phyloP scores from a whole-genome alignment of 2,113 vertebrate genomes.

The Ceratotherium simum region DNA sequence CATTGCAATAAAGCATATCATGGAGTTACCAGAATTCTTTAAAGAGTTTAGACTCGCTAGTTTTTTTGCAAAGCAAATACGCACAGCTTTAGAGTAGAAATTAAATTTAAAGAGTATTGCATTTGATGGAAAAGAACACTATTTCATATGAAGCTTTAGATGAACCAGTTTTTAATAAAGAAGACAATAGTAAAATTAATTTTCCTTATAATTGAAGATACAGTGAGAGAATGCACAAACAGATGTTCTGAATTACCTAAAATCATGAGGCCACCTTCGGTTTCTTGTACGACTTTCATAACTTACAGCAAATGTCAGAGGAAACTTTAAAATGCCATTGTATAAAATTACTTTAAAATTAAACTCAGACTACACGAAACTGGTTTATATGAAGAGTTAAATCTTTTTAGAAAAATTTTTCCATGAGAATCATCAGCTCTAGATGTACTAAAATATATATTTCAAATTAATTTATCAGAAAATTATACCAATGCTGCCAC shows the following conservation, averaged over 20 bases:
- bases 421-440: neutral
- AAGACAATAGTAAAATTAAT: neutral
- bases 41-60: neutral
- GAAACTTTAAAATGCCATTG: neutral
- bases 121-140: neutral
- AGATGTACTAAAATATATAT: neutral
- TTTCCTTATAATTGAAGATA: neutral
- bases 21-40: neutral
- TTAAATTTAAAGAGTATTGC: neutral
- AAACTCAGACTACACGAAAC: neutral
- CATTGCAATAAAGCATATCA: neutral
- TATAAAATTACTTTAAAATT: slow-evolving; percentile 26
- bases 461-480: slow-evolving; percentile 30
- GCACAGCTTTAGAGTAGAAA: neutral
- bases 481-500: neutral
- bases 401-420: slow-evolving; percentile 25
- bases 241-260: neutral
- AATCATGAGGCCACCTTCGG: neutral
- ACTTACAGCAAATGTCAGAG: slow-evolving; percentile 2
- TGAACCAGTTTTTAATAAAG: neutral
- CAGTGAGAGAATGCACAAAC: neutral
- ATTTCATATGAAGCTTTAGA: slow-evolving; percentile 8
- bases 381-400: neutral
- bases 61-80: slow-evolving; percentile 18
- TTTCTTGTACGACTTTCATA: neutral